phyloP scores from a whole-genome alignment of 2,797 vertebrate species.

The Alfaro cultratus region DNA sequence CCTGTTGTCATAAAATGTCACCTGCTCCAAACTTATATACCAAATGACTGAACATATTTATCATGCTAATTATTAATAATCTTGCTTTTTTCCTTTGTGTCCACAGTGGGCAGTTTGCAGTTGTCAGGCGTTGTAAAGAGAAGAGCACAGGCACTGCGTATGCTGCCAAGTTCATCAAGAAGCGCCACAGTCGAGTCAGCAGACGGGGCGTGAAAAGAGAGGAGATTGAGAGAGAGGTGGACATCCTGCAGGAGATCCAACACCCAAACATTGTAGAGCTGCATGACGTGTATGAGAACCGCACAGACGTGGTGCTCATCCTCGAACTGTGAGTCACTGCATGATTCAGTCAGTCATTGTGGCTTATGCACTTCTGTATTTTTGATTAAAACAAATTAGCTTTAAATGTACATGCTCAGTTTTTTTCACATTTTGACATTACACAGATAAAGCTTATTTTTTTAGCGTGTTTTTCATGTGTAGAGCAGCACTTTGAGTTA shows the following conservation, averaged over 20 bases:
- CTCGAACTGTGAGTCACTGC: conserved; percentile 94
- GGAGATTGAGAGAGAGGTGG: conserved; percentile 93
- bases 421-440: neutral
- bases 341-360: neutral
- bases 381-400: neutral
- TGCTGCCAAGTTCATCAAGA: conserved; percentile 97
- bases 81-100: conserved; percentile 22
- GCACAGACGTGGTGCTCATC: conserved; percentile 93
- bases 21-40: neutral
- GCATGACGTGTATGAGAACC: conserved; percentile 95
- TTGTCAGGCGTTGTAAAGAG: conserved; percentile 91
- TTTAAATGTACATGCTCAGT: neutral
- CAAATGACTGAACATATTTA: neutral
- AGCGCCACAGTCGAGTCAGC: conserved; percentile 89
- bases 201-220: conserved; percentile 90
- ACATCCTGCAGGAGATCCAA: conserved; percentile 90
- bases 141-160: conserved; percentile 85
- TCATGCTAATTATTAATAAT: neutral
- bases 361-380: neutral
- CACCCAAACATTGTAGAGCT: conserved; percentile 90
- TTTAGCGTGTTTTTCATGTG: no score
- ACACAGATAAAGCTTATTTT: neutral
- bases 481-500: neutral
- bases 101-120: conserved; percentile 93
- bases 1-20: conserved; percentile 41